phyloP scores from a whole-genome alignment of 2,113 vertebrate species.

The Candoia aspera region DNA sequence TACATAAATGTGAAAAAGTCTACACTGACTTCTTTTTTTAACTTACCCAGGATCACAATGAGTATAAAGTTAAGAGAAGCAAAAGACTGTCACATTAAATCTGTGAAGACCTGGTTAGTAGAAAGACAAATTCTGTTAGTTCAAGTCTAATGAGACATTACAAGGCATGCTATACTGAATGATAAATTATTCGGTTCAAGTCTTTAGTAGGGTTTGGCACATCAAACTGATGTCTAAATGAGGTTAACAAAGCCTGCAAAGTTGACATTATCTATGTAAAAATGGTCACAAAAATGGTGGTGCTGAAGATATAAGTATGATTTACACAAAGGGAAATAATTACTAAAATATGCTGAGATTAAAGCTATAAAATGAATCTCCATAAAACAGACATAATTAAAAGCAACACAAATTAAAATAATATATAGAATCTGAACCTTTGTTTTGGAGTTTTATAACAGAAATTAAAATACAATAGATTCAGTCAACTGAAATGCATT shows the following conservation, averaged over 20 bases:
- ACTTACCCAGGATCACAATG: slow-evolving; percentile 42
- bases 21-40: slow-evolving; percentile 54
- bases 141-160: slow-evolving; percentile 70
- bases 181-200: slow-evolving; percentile 52
- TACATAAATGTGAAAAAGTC: no score
- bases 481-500: neutral
- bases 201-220: slow-evolving; percentile 53
- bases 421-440: neutral
- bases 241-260: slow-evolving; percentile 60
- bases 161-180: slow-evolving; percentile 56
- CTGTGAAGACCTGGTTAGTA: slow-evolving; percentile 60
- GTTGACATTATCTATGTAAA: slow-evolving; percentile 55
- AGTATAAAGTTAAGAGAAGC: slow-evolving; percentile 51
- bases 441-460: slow-evolving; percentile 17
- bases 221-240: slow-evolving; percentile 62
- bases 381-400: slow-evolving; percentile 27
- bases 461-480: neutral
- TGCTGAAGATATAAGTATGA: slow-evolving; percentile 44
- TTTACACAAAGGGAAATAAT: slow-evolving; percentile 54
- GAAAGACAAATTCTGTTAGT: slow-evolving; percentile 67
- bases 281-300: slow-evolving; percentile 59
- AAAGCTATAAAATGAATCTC: slow-evolving; percentile 37
- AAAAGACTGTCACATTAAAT: slow-evolving; percentile 62
- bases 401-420: slow-evolving; percentile 30
- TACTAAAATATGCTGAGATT: slow-evolving; percentile 22